phyloP scores from a whole-genome alignment of 2,113 vertebrate genomes.

The Chrysemys picta region DNA sequence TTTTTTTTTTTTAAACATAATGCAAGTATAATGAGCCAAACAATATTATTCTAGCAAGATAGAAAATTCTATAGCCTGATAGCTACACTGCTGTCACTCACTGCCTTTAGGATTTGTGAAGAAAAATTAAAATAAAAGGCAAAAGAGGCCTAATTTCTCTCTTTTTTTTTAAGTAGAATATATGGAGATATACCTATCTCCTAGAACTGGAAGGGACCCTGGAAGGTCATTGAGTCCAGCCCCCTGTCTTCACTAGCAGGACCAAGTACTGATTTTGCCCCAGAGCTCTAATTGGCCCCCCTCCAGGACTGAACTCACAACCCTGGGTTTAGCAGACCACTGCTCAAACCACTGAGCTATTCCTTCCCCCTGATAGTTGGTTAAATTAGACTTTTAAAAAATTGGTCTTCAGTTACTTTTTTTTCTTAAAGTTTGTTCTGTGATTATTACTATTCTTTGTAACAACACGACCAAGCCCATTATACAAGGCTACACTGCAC shows the following conservation, averaged over 20 bases:
- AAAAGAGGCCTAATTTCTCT: background rate
- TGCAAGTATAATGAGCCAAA: background rate
- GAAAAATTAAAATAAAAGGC: background rate
- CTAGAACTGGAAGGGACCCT: no score
- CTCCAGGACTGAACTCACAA: no score
- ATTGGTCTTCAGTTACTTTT: background rate
- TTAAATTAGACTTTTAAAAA: background rate
- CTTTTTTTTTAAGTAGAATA: no score
- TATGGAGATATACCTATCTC: no score
- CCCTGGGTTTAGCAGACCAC: no score
- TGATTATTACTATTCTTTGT: accelerated
- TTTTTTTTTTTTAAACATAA: background rate
- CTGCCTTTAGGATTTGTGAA: background rate
- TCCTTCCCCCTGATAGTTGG: background rate
- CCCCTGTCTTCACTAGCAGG: no score
- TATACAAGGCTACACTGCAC: background rate
- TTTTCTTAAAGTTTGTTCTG: background rate
- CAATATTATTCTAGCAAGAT: background rate
- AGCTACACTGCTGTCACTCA: background rate
- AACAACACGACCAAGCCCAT: background rate
- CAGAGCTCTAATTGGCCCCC: no score
- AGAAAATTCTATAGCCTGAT: constrained; percentile 24
- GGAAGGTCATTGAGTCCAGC: no score
- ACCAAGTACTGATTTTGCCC: no score
- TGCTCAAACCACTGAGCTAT: no score